Conservation (phyloP, 2,113 vertebrate genomes). For the Canis aureus region DNA sequence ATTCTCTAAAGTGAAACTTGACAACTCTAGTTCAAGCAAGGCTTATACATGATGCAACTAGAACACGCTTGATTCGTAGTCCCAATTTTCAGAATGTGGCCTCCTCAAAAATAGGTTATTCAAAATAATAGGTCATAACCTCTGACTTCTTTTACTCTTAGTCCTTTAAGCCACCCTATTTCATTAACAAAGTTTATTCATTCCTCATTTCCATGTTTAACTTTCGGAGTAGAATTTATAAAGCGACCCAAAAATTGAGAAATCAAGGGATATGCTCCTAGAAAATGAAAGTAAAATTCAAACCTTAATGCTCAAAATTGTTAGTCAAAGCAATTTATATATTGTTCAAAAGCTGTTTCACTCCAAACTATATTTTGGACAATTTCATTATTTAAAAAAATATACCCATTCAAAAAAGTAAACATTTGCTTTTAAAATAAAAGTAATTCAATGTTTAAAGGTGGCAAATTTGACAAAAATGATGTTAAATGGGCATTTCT, state of each 20-base stretch:
- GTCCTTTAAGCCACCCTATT: neutral
- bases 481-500: neutral
- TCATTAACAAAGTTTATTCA: constrained; percentile 23
- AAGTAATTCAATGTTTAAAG: neutral
- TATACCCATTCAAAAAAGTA: neutral
- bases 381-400: constrained; percentile 45
- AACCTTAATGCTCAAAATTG: neutral
- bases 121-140: neutral
- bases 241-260: neutral
- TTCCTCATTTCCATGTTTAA: neutral
- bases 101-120: neutral
- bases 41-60: constrained; percentile 20
- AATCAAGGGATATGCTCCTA: neutral
- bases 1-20: constrained; percentile 61
- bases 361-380: constrained; percentile 17
- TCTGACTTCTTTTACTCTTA: neutral
- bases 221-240: constrained; percentile 20
- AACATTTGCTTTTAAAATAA: constrained; percentile 41
- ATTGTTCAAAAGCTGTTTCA: neutral
- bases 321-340: constrained; percentile 26
- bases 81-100: constrained; percentile 52
- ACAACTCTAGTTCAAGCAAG: neutral
- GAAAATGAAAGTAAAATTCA: constrained; percentile 36
- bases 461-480: constrained; percentile 6
- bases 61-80: constrained; percentile 13